Conservation (phyloP, 1,140 invertebrate genomes). For the Mizuhopecten yessoensis region DNA sequence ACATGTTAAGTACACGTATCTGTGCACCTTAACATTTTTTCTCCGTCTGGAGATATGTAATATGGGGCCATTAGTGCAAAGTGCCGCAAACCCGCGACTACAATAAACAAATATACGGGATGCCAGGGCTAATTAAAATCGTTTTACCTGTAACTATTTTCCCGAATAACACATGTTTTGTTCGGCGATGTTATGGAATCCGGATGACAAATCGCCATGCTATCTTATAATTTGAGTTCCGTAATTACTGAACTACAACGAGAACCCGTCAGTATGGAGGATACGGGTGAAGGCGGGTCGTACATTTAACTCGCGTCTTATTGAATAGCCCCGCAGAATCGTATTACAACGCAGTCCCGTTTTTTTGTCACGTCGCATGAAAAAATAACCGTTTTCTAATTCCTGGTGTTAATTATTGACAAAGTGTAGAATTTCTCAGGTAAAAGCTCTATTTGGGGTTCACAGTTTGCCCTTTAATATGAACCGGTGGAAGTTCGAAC, state of each 20-base stretch:
- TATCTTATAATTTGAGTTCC: neutral
- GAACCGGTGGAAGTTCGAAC: neutral
- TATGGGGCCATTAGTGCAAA: neutral
- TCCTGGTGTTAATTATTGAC: neutral
- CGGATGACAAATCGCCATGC: neutral
- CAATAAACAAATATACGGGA: neutral
- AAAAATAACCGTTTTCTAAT: neutral
- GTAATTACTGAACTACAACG: neutral
- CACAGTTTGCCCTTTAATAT: neutral
- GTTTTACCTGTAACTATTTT: neutral
- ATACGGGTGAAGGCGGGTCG: neutral
- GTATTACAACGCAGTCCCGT: neutral
- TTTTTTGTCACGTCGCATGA: neutral
- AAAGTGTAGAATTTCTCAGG: neutral
- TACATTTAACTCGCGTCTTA: neutral
- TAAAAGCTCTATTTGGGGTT: neutral
- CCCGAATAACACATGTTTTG: neutral
- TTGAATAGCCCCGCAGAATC: neutral
- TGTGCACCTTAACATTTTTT: neutral
- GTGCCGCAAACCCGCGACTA: neutral
- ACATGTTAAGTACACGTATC: neutral
- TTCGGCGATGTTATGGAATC: neutral
- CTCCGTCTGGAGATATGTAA: neutral
- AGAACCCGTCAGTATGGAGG: neutral
- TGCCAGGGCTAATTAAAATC: neutral